These are phyloP conservation scores for Babylonia areolata DNA, from an alignment of 1,140 invertebrate species.

Conservation along the genomic window DNA sequence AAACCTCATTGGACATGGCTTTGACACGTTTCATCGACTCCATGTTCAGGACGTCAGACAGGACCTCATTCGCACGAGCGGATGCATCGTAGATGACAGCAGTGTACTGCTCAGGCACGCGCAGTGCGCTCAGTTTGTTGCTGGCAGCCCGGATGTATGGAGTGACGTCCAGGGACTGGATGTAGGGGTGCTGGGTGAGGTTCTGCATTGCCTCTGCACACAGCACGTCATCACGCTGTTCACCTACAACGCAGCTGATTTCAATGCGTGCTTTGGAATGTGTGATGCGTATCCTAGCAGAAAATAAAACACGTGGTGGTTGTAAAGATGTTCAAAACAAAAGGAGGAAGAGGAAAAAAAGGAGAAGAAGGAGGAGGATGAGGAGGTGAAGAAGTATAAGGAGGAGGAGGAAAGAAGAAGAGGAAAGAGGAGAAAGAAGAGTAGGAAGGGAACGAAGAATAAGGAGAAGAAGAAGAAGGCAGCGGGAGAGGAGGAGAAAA, in stretches of 20 bases:
- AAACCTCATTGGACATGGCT: slow-evolving; percentile 26
- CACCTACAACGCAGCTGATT: too few relatives aligned
- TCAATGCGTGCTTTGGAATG: too few relatives aligned
- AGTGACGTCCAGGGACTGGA: background rate
- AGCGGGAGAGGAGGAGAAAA: too few relatives aligned
- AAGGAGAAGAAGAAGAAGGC: too few relatives aligned
- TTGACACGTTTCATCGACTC: slow-evolving; percentile 35
- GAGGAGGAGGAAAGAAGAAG: too few relatives aligned
- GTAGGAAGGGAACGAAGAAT: too few relatives aligned
- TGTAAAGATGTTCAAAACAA: background rate
- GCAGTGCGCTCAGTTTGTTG: background rate
- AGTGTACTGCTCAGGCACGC: slow-evolving; percentile 48
- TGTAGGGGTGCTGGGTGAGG: background rate
- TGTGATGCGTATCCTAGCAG: too few relatives aligned
- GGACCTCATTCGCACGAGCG: slow-evolving; percentile 40
- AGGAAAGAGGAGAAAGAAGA: too few relatives aligned
- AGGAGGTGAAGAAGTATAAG: too few relatives aligned
- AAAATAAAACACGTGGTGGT: background rate
- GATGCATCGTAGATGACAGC: slow-evolving; percentile 49
- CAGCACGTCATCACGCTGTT: background rate
- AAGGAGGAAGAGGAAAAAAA: background rate
- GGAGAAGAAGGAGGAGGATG: background rate
- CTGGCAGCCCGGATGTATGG: background rate
- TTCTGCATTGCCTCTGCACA: background rate
- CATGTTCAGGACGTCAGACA: slow-evolving; percentile 39